These are phyloP conservation scores for Excalfactoria chinensis DNA, from an alignment of 2,113 vertebrate species.

Conservation along the genomic window DNA sequence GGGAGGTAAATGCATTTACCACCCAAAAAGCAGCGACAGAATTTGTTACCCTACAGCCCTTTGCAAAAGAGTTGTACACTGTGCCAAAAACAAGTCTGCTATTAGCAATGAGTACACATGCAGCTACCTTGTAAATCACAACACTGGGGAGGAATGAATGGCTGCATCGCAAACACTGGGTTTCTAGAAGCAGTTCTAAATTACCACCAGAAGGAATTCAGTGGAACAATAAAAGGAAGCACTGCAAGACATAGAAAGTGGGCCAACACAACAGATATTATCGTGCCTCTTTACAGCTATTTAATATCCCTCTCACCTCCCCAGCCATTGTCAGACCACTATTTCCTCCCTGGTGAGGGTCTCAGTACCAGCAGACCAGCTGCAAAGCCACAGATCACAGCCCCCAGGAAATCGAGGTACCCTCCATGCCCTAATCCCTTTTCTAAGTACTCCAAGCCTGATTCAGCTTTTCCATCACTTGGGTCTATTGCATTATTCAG, in stretches of 20 bases:
- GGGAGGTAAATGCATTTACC: neutral
- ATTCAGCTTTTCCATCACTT: accelerated
- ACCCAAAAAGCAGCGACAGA: neutral
- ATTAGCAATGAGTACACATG: neutral
- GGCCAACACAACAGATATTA: neutral
- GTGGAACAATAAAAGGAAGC: neutral
- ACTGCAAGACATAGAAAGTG: neutral
- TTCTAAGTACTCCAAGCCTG: neutral
- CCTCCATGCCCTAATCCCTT: neutral
- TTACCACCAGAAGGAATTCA: neutral
- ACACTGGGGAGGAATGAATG: neutral
- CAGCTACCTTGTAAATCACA: neutral
- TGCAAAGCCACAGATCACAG: neutral
- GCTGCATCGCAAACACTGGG: neutral
- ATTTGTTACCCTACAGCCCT: neutral
- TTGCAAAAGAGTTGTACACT: neutral
- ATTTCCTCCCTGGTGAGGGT: neutral
- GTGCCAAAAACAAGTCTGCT: neutral
- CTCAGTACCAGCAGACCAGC: neutral
- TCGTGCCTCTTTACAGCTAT: neutral
- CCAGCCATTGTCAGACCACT: neutral
- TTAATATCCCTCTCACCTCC: neutral
- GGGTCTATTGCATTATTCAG: neutral
- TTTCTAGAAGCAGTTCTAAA: neutral
- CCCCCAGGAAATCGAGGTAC: neutral